Evolutionary conservation across 2,113 vertebrate species (phyloP), one percentile per base, ranked within the genome.

Genomic region (Nycticebus coucang): DNA sequence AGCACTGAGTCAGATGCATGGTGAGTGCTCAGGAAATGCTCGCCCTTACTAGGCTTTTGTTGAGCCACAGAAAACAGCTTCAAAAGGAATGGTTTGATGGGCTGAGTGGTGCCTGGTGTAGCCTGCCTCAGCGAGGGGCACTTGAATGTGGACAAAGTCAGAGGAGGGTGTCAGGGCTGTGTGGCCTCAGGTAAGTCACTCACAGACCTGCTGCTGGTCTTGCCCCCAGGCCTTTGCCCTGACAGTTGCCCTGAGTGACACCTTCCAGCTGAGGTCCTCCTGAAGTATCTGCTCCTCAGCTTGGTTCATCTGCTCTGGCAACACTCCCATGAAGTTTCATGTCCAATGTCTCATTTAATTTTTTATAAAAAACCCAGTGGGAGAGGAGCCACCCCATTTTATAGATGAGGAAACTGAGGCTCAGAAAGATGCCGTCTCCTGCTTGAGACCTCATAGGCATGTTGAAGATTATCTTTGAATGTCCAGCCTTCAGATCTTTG

Each of bases 1-100:
- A 35, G 74, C 41, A n/a, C 6, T 2, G 41, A 19, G 19, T 21
- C 50, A 9, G 66, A 55, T 14, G 6, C 0, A 0, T 18, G 59
- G n/a, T 30, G 53, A 21, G 30, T 12, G 2, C 69, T 57, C 17
- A 2, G 72, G 50, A 79, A 21, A 59, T 12, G 50, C 26, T 26
- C 4, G 2, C 26, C 19, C 1, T 28, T 35, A 11, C 0, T 90
- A 79, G 33, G 55, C 74, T 86, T 60, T 37, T 18, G n/a, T 24
- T 5, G 22, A 21, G 35, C 4, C 24, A 88, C 53, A n/a, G 60
- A 15, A 60, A 41, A 41, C 4, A 88, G 88, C 50, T n/a, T 82
- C 59, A 7, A 13, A 90, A 66, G 24, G 64, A 15, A 15, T 9
- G 28, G 60, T 24, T 41, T 37, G 53, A 15, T 30, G 30, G 18